phyloP scores from a whole-genome alignment of 2,888 invertebrate genomes.

The Ischnura elegans region DNA sequence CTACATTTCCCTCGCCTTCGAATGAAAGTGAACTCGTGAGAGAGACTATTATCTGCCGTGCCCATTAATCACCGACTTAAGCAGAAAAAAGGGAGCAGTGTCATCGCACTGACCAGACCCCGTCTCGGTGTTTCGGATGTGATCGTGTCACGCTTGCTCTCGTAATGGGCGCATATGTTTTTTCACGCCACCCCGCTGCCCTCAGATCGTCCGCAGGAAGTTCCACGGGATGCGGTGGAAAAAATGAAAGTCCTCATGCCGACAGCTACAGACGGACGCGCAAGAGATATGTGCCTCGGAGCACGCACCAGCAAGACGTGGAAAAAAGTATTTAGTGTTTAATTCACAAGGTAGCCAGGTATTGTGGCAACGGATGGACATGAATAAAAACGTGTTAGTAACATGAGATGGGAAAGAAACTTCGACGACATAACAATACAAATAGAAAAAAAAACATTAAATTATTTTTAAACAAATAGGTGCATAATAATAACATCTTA shows the following conservation, averaged over 20 bases:
- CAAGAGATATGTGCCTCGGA: neutral
- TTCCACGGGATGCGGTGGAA: neutral
- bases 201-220: neutral
- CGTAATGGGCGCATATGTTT: neutral
- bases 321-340: no score
- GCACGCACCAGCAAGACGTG: neutral
- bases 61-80: neutral
- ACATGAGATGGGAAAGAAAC: no score
- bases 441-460: no score
- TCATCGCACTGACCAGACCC: neutral
- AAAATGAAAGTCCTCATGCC: neutral
- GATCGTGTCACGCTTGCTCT: neutral
- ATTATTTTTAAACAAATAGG: no score
- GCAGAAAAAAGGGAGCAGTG: neutral
- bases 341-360: no score
- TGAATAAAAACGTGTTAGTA: no score
- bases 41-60: neutral
- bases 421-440: no score
- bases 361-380: no score
- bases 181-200: neutral
- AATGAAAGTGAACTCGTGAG: constrained; percentile 20
- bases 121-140: neutral
- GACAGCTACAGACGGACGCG: neutral
- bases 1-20: neutral
- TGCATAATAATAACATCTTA: no score